Percentiles rank a stretch among this genome's conserved stretches.
These are phyloP conservation scores for Synanceia verrucosa DNA, from an alignment of 2,797 vertebrate genomes.

Conservation along the genomic window DNA sequence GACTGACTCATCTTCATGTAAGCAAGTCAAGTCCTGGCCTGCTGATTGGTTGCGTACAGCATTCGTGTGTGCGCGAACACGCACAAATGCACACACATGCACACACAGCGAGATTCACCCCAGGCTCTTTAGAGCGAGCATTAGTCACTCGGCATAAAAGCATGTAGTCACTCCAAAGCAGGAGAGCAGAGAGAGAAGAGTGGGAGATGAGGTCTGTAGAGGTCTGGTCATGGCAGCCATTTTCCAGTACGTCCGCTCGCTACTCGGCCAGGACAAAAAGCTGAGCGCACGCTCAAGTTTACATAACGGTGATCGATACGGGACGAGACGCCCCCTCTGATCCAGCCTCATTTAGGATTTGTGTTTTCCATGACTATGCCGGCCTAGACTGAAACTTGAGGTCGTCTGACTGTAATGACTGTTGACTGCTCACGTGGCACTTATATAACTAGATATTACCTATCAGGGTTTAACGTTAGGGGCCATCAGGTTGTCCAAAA, in stretches of 20 bases:
- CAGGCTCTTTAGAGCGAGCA: slow-evolving; percentile 69
- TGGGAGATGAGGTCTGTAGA: slow-evolving; percentile 68
- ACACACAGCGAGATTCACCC: slow-evolving; percentile 63
- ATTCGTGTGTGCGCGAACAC: slow-evolving; percentile 11
- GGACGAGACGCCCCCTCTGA: slow-evolving; percentile 52
- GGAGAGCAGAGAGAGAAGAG: slow-evolving; percentile 67
- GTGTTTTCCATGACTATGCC: slow-evolving; percentile 34
- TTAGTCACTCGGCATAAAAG: slow-evolving; percentile 82
- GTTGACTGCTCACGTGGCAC: slow-evolving; percentile 60
- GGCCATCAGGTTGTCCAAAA: slow-evolving; percentile 13
- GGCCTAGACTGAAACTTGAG: slow-evolving; percentile 50
- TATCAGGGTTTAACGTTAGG: slow-evolving; percentile 47
- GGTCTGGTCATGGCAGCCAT: slow-evolving; percentile 74
- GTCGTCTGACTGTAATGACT: slow-evolving; percentile 58
- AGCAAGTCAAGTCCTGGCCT: slow-evolving; percentile 52
- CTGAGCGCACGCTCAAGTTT: slow-evolving; percentile 49
- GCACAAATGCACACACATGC: slow-evolving; percentile 29
- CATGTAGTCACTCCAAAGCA: slow-evolving; percentile 69
- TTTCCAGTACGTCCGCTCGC: slow-evolving; percentile 55
- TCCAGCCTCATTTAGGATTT: slow-evolving; percentile 49
- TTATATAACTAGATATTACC: slow-evolving; percentile 64
- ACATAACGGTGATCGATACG: slow-evolving; percentile 61
- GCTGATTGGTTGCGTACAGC: slow-evolving; percentile 57
- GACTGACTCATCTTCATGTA: slow-evolving; percentile 76
- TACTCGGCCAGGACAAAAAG: slow-evolving; percentile 27